These are phyloP conservation scores for Sternarchorhynchus goeldii DNA, from an alignment of 2,797 vertebrate species.

Conservation along the genomic window DNA sequence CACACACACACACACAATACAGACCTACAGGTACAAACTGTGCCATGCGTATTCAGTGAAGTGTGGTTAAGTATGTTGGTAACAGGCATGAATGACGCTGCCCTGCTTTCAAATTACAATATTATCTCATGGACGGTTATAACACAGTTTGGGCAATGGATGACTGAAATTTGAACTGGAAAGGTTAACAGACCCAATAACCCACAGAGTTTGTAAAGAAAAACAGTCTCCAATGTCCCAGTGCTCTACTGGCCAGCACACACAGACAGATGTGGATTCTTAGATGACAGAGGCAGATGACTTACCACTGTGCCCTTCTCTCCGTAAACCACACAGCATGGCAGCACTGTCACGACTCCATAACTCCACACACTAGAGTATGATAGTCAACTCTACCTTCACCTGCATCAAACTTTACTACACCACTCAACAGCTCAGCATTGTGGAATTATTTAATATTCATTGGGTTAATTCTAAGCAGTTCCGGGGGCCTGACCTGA, in stretches of 20 bases:
- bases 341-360: conserved; percentile 61
- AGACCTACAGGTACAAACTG: too few relatives aligned
- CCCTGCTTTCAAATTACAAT: too few relatives aligned
- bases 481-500: background rate
- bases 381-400: conserved; percentile 19
- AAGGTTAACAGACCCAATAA: background rate
- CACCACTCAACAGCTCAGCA: background rate
- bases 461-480: background rate
- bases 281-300: conserved; percentile 25
- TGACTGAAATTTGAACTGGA: background rate
- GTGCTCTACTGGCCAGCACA: background rate
- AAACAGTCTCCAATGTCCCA: background rate
- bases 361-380: conserved; percentile 46
- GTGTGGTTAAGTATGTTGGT: too few relatives aligned
- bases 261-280: conserved; percentile 11
- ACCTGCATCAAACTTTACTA: background rate
- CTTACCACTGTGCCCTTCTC: conserved; percentile 78
- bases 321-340: conserved; percentile 82
- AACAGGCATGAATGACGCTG: too few relatives aligned
- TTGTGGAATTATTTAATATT: background rate
- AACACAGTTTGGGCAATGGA: too few relatives aligned
- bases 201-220: background rate
- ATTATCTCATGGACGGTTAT: background rate
- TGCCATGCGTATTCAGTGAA: too few relatives aligned
- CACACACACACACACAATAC: background rate